Base-by-base conservation (phyloP, 2,888 invertebrate genomes). In the Torymus auratus region DNA sequence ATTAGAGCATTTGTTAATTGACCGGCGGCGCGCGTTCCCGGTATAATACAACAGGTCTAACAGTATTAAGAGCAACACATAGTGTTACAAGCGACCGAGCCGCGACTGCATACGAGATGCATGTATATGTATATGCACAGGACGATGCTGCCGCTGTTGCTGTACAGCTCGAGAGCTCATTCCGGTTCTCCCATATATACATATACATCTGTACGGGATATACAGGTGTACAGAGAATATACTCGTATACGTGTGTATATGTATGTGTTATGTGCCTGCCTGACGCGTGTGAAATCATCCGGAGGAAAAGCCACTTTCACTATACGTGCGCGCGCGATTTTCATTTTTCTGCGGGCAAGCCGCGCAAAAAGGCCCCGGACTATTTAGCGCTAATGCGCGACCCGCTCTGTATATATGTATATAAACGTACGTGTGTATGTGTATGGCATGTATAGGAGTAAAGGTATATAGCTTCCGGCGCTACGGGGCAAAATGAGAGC, bases 1-100 rank as follows among this genome's bases (percentile, higher is more conserved):
- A 78, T 78, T 75, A 75, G 78, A 78, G 62, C 74, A 78, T 75
- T 82, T 82, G 81, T 78, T 82, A 82, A 82, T 82, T 78, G 71
- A 78, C 60, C 71, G 14, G 15, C 62, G 28, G 28, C 28, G 28
- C 28, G 28, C 41, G 41, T 23, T 65, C 53, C 81, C 60, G 68
- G 78, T 78, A 74, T 67, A 81, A 28, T 28, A 28, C 28, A 28
- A 81, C 81, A 78, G 74, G 74, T 71, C 78, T 78, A 81, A 78
- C 81, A 78, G 73, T 81, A 81, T 81, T 64, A 73, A 81, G 52
- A 77, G 69, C 64, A 72, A 61, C 72, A 68, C 28, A 28, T 2
- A 5, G 77, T 23, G 73, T 68, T 72, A 76, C 71, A 70, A 75
- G 50, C 23, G 53, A n/a, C 17, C 23, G 28, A n/a, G 28, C 28